Percentiles rank a stretch among this genome's conserved stretches.
Conservation (phyloP, 2,797 vertebrate genomes). For the Silurus aristotelis region DNA sequence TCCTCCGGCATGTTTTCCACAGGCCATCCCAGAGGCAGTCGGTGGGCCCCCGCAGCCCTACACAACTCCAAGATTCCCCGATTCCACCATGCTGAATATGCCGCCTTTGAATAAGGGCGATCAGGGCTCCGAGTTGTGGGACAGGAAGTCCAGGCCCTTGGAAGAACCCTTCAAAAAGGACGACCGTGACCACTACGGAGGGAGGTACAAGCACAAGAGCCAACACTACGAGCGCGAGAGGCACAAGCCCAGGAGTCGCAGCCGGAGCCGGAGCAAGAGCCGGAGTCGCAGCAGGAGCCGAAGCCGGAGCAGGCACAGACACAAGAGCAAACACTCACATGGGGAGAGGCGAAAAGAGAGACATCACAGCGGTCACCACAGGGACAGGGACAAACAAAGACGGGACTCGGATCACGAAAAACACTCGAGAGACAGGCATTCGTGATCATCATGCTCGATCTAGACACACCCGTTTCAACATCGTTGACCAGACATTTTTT, state of each 20-base stretch:
- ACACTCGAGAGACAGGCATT: constrained; percentile 65
- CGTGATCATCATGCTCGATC: constrained; percentile 58
- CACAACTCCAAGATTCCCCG: constrained; percentile 71
- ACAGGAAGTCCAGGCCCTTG: constrained; percentile 77
- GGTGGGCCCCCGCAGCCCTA: constrained; percentile 65
- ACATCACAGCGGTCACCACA: constrained; percentile 71
- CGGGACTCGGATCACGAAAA: constrained; percentile 81
- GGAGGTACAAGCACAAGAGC: constrained; percentile 83
- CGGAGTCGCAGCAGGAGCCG: constrained; percentile 74
- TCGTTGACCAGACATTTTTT: constrained; percentile 43
- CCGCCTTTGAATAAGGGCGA: constrained; percentile 78
- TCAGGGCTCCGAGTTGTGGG: constrained; percentile 84
- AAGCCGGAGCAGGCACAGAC: constrained; percentile 71
- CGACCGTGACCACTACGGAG: constrained; percentile 79
- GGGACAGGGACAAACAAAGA: constrained; percentile 81
- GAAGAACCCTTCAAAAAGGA: constrained; percentile 75
- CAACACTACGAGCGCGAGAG: constrained; percentile 76
- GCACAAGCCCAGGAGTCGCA: constrained; percentile 72
- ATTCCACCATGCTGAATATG: constrained; percentile 67
- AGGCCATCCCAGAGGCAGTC: constrained; percentile 58
- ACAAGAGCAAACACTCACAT: constrained; percentile 73
- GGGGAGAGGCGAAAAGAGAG: constrained; percentile 80
- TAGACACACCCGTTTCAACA: constrained; percentile 35
- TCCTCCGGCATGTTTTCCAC: constrained; percentile 71
- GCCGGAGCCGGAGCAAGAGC: constrained; percentile 75